A percentile compares a stretch with the other conserved stretches of the same genome.
phyloP scores from a whole-genome alignment of 2,888 invertebrate genomes.

The Dolichomitus sp. region DNA sequence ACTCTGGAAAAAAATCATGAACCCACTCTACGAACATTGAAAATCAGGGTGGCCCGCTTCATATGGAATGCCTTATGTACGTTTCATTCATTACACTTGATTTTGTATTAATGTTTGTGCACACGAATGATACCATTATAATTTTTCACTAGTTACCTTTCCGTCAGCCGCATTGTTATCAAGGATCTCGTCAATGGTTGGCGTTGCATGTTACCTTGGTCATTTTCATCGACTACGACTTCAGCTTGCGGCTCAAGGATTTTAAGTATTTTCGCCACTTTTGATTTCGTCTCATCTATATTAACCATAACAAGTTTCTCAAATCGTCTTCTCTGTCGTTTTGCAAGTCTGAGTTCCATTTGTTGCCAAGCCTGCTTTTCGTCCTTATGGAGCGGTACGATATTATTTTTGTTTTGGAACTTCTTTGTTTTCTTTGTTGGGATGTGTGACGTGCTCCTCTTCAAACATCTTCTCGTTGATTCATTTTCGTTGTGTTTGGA shows the following conservation, averaged over 20 bases:
- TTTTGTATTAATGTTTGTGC: background rate
- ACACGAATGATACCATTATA: background rate
- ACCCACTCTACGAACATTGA: too few relatives aligned
- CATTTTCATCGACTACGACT: background rate
- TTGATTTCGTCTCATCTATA: background rate
- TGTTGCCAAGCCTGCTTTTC: background rate
- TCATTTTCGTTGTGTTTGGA: background rate
- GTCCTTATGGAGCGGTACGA: background rate
- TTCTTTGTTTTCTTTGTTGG: background rate
- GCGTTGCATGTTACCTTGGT: background rate
- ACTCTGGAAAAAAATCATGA: too few relatives aligned
- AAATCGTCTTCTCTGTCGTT: background rate
- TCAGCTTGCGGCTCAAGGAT: background rate
- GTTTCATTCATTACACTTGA: background rate
- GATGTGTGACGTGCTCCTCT: background rate
- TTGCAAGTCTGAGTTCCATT: background rate
- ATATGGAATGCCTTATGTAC: too few relatives aligned
- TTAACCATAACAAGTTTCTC: background rate
- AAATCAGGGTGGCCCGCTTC: too few relatives aligned
- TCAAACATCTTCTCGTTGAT: background rate
- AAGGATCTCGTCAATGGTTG: background rate
- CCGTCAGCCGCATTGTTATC: background rate
- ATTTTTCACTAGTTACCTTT: background rate
- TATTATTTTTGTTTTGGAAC: background rate
- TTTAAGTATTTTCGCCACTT: background rate